phyloP scores from a whole-genome alignment of 2,888 invertebrate species.

The Maniola hyperantus region DNA sequence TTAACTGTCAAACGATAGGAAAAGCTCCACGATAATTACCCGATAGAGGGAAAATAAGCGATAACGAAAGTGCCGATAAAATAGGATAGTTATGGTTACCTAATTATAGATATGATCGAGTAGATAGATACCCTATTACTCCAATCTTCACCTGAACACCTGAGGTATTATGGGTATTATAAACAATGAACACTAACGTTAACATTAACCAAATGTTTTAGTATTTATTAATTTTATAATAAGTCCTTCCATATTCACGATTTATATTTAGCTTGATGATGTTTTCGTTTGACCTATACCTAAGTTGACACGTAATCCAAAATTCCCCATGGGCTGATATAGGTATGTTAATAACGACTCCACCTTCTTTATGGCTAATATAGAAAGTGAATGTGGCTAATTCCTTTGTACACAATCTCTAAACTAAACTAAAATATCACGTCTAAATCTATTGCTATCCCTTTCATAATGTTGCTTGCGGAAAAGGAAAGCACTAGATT shows the following conservation, averaged over 20 bases:
- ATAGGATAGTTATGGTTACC: slow-evolving; percentile 19
- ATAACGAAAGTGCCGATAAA: slow-evolving; percentile 34
- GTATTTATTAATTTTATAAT: slow-evolving; percentile 40
- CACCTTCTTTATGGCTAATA: slow-evolving; percentile 53
- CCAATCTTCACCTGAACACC: slow-evolving; percentile 26
- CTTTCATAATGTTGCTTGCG: too few species aligned
- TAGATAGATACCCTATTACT: slow-evolving; percentile 12
- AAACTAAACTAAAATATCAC: too few species aligned
- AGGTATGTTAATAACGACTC: slow-evolving; percentile 65
- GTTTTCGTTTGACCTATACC: slow-evolving; percentile 30
- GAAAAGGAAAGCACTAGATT: too few species aligned
- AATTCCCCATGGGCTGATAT: slow-evolving; percentile 41
- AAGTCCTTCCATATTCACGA: slow-evolving; percentile 24
- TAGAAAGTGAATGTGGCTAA: slow-evolving; percentile 30
- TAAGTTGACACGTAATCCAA: slow-evolving; percentile 27
- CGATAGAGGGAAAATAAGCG: slow-evolving; percentile 30
- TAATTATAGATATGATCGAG: slow-evolving; percentile 28
- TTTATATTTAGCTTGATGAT: slow-evolving; percentile 35
- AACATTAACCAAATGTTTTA: slow-evolving; percentile 39
- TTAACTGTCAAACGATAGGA: slow-evolving; percentile 31
- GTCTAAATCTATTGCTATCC: too few species aligned
- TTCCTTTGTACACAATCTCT: too few species aligned
- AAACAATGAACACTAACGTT: slow-evolving; percentile 38
- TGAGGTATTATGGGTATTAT: slow-evolving; percentile 31
- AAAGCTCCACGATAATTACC: slow-evolving; percentile 35